Base-by-base conservation (phyloP, 2,113 vertebrate species). In the Cyrtonyx montezumae region DNA sequence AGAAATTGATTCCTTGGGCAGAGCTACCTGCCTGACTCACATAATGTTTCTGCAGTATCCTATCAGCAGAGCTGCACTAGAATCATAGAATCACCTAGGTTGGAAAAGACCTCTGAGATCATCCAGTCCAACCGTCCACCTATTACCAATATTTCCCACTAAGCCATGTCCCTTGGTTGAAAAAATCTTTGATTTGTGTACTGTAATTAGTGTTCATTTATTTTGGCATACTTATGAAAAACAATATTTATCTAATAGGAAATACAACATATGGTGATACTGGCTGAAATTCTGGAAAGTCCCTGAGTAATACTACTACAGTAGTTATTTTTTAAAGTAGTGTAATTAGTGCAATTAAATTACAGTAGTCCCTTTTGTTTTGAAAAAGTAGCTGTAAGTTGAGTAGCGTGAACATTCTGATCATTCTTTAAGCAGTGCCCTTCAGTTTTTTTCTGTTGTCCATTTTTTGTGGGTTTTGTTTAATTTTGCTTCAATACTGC, bases 251-350 rank as follows among this genome's bases (percentile, higher is more conserved):
- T 79, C 65, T 68, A 71, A 61, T 46, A 53, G 4, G 8, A 74
- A 66, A 90, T 79, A 77, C 42, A 90, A 34, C 55, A 20, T 4
- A 17, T 23, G 32, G 19, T n/a, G 53, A 91, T 55, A 88, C 25
- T 48, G 69, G 25, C 26, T 85, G 93, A 90, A 96, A 96, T 13
- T 63, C 43, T 63, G 93, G 92, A 86, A 96, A 96, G 28, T 70
- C 93, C 92, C 68, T 67, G 34, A 93, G 22, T 62, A 93, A 91
- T 75, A 37, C 23, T 53, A 42, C 28, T 48, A 34, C 14, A 18
- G 55, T 21, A 11, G 23, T 17, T 55, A n/a, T 40, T 8, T 12
- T 71, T 68, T 43, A 6, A 70, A 22, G 73, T 69, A 75, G 49
- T 53, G 12, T 22, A 82, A 22, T 13, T 62, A 49, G 65, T 79